phyloP scores from a whole-genome alignment of 2,113 vertebrate genomes.

The Sceloporus undulatus region DNA sequence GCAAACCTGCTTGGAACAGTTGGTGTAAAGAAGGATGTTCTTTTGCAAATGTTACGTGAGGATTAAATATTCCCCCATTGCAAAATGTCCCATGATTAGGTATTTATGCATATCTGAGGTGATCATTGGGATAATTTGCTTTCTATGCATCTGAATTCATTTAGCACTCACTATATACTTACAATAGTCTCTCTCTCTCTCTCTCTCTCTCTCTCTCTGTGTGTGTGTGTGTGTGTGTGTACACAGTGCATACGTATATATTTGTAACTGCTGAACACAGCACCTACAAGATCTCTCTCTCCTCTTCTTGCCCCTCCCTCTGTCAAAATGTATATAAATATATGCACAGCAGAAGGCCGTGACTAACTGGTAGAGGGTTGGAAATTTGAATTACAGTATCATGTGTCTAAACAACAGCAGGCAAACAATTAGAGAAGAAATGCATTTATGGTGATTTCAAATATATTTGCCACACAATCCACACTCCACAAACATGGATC shows the following conservation, averaged over 20 bases:
- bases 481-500: neutral
- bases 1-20: conserved; percentile 57
- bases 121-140: conserved; percentile 56
- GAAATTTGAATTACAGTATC: neutral
- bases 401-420: conserved; percentile 1
- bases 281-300: conserved; percentile 37
- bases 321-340: neutral
- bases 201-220: too few relatives aligned
- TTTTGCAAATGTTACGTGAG: conserved; percentile 60
- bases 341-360: neutral
- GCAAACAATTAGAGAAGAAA: neutral
- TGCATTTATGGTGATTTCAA: neutral
- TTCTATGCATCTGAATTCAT: conserved; percentile 35
- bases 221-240: too few relatives aligned
- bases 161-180: neutral
- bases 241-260: too few relatives aligned
- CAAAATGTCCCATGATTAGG: conserved; percentile 48
- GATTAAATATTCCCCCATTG: conserved; percentile 32
- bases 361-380: neutral
- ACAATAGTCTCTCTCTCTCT: neutral
- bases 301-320: neutral
- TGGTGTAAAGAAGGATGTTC: conserved; percentile 71
- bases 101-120: conserved; percentile 53
- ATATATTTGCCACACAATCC: neutral
- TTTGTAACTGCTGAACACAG: conserved; percentile 24